phyloP scores from a whole-genome alignment of 2,888 invertebrate species.

The Gortyna flavago region DNA sequence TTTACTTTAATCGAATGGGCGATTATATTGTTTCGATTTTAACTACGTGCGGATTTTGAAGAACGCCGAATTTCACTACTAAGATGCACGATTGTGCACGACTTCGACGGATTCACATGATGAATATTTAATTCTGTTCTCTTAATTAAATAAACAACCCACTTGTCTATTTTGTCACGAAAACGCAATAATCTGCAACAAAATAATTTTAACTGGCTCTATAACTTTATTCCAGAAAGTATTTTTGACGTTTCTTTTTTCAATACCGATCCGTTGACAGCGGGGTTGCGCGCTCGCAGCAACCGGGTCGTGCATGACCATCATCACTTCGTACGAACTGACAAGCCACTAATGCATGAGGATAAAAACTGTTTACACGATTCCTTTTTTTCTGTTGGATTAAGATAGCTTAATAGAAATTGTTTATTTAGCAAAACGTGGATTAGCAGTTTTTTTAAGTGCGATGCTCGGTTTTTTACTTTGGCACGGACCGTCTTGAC shows the following conservation, averaged over 20 bases:
- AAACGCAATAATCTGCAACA: constrained; percentile 19
- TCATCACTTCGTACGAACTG: constrained; percentile 75
- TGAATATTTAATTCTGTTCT: constrained; percentile 47
- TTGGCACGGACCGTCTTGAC: constrained; percentile 24
- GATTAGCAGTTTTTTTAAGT: constrained; percentile 21
- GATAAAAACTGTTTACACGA: constrained; percentile 64
- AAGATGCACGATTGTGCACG: constrained; percentile 39
- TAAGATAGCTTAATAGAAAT: constrained; percentile 57
- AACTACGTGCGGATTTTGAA: constrained; percentile 51
- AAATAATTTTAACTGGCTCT: constrained; percentile 18
- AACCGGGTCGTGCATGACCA: constrained; percentile 74
- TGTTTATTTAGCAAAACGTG: constrained; percentile 47
- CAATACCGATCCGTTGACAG: constrained; percentile 78
- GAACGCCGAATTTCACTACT: constrained; percentile 54
- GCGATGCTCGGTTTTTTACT: constrained; percentile 27
- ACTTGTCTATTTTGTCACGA: constrained; percentile 43
- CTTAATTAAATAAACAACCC: constrained; percentile 35
- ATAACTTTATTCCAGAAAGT: constrained; percentile 35
- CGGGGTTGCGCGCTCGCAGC: constrained; percentile 70
- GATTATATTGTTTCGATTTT: constrained; percentile 55
- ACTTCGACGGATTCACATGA: constrained; percentile 38
- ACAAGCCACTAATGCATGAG: constrained; percentile 83
- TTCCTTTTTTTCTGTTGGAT: constrained; percentile 45
- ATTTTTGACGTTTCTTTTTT: constrained; percentile 64
- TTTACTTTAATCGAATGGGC: constrained; percentile 53